Percentiles rank a stretch among this genome's conserved stretches.
Conservation (phyloP, 2,888 invertebrate species). For the Gisinianus flammeolus region DNA sequence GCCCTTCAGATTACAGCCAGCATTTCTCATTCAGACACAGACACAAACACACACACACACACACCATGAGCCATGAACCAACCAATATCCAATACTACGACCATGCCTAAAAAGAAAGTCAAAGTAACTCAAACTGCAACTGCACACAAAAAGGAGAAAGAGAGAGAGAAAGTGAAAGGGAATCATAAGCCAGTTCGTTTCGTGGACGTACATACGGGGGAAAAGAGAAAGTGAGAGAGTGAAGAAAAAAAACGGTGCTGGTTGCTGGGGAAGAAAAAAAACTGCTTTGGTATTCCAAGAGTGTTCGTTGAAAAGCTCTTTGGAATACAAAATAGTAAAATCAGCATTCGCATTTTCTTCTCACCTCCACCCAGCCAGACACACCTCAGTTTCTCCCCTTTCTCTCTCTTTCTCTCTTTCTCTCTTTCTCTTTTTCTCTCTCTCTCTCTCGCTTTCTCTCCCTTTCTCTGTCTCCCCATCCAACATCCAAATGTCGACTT, state of each 20-base stretch:
- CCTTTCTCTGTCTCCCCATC: background rate
- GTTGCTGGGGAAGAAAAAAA: background rate
- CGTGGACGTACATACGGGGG: background rate
- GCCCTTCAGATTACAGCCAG: background rate
- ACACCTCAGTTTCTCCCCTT: no score
- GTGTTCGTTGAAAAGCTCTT: background rate
- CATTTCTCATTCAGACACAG: background rate
- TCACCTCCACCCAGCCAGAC: constrained; percentile 19
- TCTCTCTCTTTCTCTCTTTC: background rate
- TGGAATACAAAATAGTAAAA: constrained; percentile 30
- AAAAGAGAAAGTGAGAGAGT: background rate
- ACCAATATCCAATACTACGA: no score
- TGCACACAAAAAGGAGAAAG: background rate
- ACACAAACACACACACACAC: background rate
- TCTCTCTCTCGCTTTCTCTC: no score
- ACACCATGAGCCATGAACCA: background rate
- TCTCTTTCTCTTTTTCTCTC: background rate
- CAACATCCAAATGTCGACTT: no score
- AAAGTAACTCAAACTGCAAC: background rate
- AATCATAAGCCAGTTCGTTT: background rate
- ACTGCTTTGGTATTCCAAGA: background rate
- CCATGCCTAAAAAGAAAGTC: no score
- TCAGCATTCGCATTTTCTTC: constrained; percentile 24
- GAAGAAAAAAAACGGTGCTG: no score
- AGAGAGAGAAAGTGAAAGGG: background rate